Evolutionary conservation across 1,140 invertebrate genomes (phyloP).

Genomic region (Gonatopus flavifemur): DNA sequence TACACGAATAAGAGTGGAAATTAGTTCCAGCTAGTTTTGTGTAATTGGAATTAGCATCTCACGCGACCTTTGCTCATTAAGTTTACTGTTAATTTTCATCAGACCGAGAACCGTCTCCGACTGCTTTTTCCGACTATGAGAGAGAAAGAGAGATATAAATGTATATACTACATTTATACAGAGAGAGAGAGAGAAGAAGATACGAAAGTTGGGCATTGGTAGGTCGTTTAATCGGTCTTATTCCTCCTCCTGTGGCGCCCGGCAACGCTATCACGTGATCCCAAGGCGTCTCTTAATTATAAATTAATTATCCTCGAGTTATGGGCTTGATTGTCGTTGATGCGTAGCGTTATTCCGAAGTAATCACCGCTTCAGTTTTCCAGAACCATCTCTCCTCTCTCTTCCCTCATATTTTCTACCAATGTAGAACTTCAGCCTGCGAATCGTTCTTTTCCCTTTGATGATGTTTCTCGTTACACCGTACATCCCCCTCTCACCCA

Average conservation of each 20-base stretch:
- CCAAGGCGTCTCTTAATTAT: constrained; percentile 21
- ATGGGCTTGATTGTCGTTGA: constrained; percentile 17
- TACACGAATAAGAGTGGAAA: no score
- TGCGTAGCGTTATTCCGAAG: background rate
- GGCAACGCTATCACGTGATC: background rate
- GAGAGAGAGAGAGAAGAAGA: background rate
- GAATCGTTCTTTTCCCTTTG: background rate
- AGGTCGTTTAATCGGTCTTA: no score
- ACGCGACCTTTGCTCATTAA: background rate
- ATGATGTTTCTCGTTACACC: background rate
- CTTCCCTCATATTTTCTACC: background rate
- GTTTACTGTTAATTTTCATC: constrained; percentile 1
- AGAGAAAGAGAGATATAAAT: background rate
- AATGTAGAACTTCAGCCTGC: background rate
- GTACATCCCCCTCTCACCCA: no score
- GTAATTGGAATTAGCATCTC: no score
- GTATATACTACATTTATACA: no score
- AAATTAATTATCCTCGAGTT: constrained; percentile 29
- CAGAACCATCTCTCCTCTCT: background rate
- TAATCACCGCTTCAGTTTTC: constrained; percentile 17
- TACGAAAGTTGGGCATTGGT: no score
- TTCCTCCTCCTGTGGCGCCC: background rate
- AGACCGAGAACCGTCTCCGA: background rate
- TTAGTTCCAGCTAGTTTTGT: no score
- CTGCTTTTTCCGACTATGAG: background rate